Base-by-base conservation (phyloP, 1,140 invertebrate genomes). In the Habropoda laboriosa region DNA sequence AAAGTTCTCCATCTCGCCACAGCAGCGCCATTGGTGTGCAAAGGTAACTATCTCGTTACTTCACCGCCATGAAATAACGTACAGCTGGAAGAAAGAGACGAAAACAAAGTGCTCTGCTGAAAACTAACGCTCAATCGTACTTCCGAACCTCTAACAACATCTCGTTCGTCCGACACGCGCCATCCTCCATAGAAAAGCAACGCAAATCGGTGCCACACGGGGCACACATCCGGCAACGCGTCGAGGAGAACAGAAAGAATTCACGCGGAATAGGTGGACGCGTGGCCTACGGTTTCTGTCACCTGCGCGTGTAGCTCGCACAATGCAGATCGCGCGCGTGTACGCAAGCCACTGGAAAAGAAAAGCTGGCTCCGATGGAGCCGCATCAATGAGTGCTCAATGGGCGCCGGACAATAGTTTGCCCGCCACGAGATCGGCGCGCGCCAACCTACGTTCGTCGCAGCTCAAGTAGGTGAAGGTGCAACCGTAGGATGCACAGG, bases 391-490 rank as follows among this genome's bases (percentile, higher is more conserved):
- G 88, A 75, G 27, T 53, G 58, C 74, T 89, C 67, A 90, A 90
- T 90, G 88, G 82, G 53, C 51, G 68, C 61, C 81, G 79, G 89
- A 57, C 89, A 90, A 82, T 84, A 87, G 60, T 90, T 89, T 83
- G 30, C 27, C 84, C 73, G 24, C 30, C 75, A 73, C 57, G 57
- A 53, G 61, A 60, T 53, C 77, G 73, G 67, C 78, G 72, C 85
- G 68, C 77, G 77, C 71, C 80, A 58, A 47, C 78, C 82, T 77
- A 85, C 80, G 73, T 79, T 75, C 57, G 74, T 68, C 55, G 68
- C 78, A 57, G 55, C 51, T 67, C 82, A 73, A 81, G 74, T 80
- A 79, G 78, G 71, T 27, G 79, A 82, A 79, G 66, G 51, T 85
- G 83, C 83, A 74, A 79, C 47, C 64, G 68, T 79, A 67, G 72